Evolutionary conservation across 2,888 invertebrate species (phyloP), one percentile per base, ranked within the genome.

Genomic region (Leucophenga maculata): DNA sequence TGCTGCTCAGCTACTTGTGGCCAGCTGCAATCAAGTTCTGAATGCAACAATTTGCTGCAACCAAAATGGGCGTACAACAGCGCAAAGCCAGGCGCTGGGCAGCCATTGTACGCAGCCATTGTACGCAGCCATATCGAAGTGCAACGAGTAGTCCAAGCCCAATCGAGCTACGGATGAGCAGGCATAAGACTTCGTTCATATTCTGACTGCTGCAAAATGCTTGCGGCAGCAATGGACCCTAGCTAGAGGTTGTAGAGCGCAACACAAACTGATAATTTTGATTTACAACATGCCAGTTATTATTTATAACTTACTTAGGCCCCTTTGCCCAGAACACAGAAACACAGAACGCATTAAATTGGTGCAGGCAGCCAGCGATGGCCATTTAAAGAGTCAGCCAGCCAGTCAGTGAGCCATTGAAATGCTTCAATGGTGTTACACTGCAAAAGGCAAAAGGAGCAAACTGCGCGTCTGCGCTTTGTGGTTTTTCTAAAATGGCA

Each of bases 221-320:
- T 39, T 44, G 50, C 14, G 31, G 44, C 16, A 50, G 65, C 50
- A 44, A 18, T 26, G 31, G 26, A 4, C 2, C 26, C 26, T n/a
- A n/a, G n/a, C n/a, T n/a, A n/a, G 26, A 26, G 4, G 26, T 26
- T 3, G 26, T 6, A 39, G 13, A 52, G 14, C 52, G 8, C 52
- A 67, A 67, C 57, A 46, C 16, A 76, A 87, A 85, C 86, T 83
- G 86, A 88, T 88, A 87, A 88, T 88, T 88, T 88, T 88, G 88
- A 88, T 88, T 88, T 88, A 88, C 87, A 86, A 82, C 86, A 86
- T 83, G 86, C 85, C 87, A 86, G 87, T 88, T 88, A 87, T 88
- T 88, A 88, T 88, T 88, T 88, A 88, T 88, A 88, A 88, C 88
- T 88, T 88, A 88, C 85, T 88, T 88, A 86, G 86, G 77, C 72